Percentiles rank a stretch among this genome's conserved stretches.
These are phyloP conservation scores for Drosophila gaucha DNA, from an alignment of 2,888 invertebrate species.

Conservation along the genomic window DNA sequence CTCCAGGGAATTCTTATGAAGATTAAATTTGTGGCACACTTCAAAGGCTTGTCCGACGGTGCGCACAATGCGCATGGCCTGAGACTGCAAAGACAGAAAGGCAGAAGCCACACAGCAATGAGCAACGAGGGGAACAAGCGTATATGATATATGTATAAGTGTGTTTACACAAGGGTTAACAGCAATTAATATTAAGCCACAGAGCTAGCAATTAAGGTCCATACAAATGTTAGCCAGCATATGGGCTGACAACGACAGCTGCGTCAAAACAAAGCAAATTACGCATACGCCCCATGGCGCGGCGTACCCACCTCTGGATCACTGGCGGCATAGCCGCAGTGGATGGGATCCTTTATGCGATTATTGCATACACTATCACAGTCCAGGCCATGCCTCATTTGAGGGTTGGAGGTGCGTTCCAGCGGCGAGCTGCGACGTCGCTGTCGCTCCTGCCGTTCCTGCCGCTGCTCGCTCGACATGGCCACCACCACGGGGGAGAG, in stretches of 20 bases:
- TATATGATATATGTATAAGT: constrained; percentile 5
- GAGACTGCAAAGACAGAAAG: constrained; percentile 89
- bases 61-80: constrained; percentile 99
- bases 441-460: constrained; percentile 60
- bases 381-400: constrained; percentile 23
- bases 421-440: constrained; percentile 75
- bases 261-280: constrained; percentile 38
- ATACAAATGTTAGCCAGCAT: constrained; percentile 16
- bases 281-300: constrained; percentile 49
- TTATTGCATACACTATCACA: constrained; percentile 78
- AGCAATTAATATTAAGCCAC: constrained; percentile 54
- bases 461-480: constrained; percentile 44
- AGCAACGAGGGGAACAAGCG: neutral
- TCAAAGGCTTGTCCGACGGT: constrained; percentile 99
- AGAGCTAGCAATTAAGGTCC: constrained; percentile 40
- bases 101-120: constrained; percentile 15
- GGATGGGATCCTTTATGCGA: constrained; percentile 70
- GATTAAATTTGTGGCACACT: constrained; percentile 98
- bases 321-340: constrained; percentile 55
- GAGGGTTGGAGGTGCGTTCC: constrained; percentile 50
- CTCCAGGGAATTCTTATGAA: constrained; percentile 86
- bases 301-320: constrained; percentile 63
- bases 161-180: neutral
- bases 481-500: constrained; percentile 44
- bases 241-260: constrained; percentile 6